These are phyloP conservation scores for Phania funesta DNA, from an alignment of 2,888 invertebrate genomes.

Conservation along the genomic window DNA sequence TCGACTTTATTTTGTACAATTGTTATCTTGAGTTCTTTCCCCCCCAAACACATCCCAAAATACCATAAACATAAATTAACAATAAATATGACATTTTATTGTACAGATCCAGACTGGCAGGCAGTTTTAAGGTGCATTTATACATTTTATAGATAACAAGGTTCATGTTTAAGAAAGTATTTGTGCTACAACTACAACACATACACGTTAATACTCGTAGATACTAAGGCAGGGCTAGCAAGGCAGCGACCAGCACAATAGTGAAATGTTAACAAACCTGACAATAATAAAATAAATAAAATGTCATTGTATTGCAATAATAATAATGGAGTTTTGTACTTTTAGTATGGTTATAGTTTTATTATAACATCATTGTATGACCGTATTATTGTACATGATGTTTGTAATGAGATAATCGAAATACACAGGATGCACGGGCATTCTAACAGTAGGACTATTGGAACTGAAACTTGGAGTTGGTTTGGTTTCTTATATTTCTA, in stretches of 20 bases:
- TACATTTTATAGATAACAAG: conserved; percentile 21
- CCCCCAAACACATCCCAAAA: background rate
- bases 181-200: background rate
- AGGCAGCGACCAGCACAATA: conserved; percentile 4
- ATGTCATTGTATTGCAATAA: conserved; percentile 37
- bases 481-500: no score
- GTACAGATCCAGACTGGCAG: background rate
- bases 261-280: conserved; percentile 23
- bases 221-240: background rate
- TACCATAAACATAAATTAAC: background rate
- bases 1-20: background rate
- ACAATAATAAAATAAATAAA: conserved; percentile 19
- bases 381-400: background rate
- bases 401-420: background rate
- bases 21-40: background rate
- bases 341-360: conserved; percentile 38
- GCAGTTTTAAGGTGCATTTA: conserved; percentile 20
- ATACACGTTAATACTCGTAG: no score
- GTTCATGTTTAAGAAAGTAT: background rate
- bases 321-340: conserved; percentile 34
- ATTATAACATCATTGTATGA: conserved; percentile 18
- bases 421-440: background rate
- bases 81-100: conserved; percentile 7
- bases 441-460: background rate
- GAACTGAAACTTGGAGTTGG: background rate